These are phyloP conservation scores for Strigamia transsilvanica DNA, from an alignment of 2,888 invertebrate genomes.

Conservation along the genomic window DNA sequence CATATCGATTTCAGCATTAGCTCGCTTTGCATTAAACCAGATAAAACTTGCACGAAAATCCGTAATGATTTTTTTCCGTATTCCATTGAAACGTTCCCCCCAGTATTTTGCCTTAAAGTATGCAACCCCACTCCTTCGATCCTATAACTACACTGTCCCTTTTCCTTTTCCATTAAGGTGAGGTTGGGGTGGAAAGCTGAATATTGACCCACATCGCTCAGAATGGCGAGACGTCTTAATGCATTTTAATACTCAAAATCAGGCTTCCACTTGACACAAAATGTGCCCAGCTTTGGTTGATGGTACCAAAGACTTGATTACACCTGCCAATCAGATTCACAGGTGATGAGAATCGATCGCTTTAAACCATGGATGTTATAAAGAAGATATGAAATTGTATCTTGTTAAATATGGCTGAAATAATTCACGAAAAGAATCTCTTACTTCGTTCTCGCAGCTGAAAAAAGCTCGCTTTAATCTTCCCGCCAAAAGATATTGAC, in stretches of 20 bases:
- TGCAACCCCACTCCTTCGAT: constrained; percentile 9
- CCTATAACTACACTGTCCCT: constrained; percentile 5
- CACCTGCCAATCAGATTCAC: constrained; percentile 37
- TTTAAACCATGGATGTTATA: neutral
- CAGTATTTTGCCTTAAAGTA: constrained; percentile 4
- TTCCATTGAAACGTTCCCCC: constrained; percentile 5
- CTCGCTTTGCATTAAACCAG: constrained; percentile 20
- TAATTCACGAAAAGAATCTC: neutral
- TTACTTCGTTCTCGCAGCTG: neutral
- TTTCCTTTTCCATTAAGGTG: constrained; percentile 20
- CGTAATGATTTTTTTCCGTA: constrained; percentile 18
- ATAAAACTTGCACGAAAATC: constrained; percentile 14
- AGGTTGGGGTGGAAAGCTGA: neutral
- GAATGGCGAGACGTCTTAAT: constrained; percentile 14
- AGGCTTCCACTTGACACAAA: constrained; percentile 2
- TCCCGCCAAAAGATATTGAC: constrained; percentile 27
- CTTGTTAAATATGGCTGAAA: neutral
- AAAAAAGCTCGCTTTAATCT: constrained; percentile 15
- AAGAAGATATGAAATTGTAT: neutral
- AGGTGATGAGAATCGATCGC: constrained; percentile 29
- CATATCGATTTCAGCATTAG: constrained; percentile 16
- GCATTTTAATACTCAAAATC: constrained; percentile 30
- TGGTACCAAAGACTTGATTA: constrained; percentile 22
- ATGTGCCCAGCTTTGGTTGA: constrained; percentile 26
- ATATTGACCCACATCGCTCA: constrained; percentile 17